Base-by-base conservation (phyloP, 2,888 invertebrate genomes). In the Coronaproctus castanopsis region DNA sequence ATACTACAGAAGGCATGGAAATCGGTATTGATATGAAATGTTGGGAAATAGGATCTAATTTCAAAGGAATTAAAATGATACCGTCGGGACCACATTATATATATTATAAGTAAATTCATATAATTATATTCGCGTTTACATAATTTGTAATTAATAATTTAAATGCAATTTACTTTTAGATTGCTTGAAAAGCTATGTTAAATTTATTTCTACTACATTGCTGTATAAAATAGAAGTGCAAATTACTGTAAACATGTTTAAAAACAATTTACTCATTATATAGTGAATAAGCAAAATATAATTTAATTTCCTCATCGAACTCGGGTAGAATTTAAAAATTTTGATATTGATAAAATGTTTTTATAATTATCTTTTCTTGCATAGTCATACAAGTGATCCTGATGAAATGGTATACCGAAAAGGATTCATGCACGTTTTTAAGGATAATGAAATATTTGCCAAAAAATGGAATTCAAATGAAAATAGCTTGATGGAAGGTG, bases 41-140 rank as follows among this genome's bases (percentile, higher is more conserved):
- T 0, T 96, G 95, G 87, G 85, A 82, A 64, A 87, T 89, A 0
- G 93, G 87, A 2, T 85, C 87, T 60, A 87, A 87, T 69, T 98
- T 98, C 72, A 79, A 82, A 67, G 98, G 97, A 1, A 81, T 98
- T 24, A 98, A 98, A 77, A 95, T 98, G 95, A 96, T 98, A 67
- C 97, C 97, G 0, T 90, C 93, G 1, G 97, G 97, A 3, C 74
- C 93, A 58, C 97, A 98, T 72, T 95, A 86, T 69, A 77, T 98
- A 19, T 91, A 91, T 75, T 93, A 86, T 70, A 86, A 87, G 76
- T 80, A 78, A 64, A 76, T 78, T 18, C 36, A 14, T 14, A 19
- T 19, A 49, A 52, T 49, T 52, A 21, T 18, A 23, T 54, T 60
- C 21, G 19, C 3, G 19, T 48, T 57, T 24, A 80, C 78, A 67